These are phyloP conservation scores for Coregonus suidteri DNA, from an alignment of 2,797 vertebrate species.

Conservation along the genomic window DNA sequence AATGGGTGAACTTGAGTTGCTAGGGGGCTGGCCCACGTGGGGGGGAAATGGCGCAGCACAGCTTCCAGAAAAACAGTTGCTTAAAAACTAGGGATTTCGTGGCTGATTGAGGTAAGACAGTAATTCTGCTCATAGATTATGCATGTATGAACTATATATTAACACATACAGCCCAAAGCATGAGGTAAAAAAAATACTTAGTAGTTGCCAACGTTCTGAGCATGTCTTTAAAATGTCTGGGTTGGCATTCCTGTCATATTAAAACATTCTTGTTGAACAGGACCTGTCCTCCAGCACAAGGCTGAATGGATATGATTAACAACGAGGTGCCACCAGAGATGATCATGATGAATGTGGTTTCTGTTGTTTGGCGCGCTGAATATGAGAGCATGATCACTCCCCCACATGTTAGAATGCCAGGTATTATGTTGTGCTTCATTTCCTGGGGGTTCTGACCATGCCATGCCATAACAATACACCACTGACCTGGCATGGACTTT, in stretches of 20 bases:
- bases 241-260: constrained; percentile 62
- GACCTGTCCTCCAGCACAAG: constrained; percentile 25
- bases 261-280: constrained; percentile 58
- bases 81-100: too few species aligned
- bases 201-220: too few species aligned
- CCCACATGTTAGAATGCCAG: constrained; percentile 16
- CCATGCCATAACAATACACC: background rate
- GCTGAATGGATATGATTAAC: constrained; percentile 50
- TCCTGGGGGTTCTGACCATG: constrained; percentile 7
- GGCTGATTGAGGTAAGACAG: too few species aligned
- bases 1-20: too few species aligned
- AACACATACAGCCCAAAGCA: too few species aligned
- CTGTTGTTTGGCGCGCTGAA: constrained; percentile 23
- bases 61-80: too few species aligned
- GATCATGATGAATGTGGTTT: constrained; percentile 38
- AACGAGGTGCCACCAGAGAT: constrained; percentile 47
- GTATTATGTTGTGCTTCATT: constrained; percentile 26
- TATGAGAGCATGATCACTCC: constrained; percentile 38
- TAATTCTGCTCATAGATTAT: too few species aligned
- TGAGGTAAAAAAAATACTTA: too few species aligned
- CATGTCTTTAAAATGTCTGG: constrained; percentile 36
- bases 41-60: too few species aligned
- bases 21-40: too few species aligned
- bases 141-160: too few species aligned
- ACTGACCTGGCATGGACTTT: background rate